A percentile compares a stretch with the other conserved stretches of the same genome.
phyloP scores from a whole-genome alignment of 2,888 invertebrate genomes.

The Tanytarsus gracilentus region DNA sequence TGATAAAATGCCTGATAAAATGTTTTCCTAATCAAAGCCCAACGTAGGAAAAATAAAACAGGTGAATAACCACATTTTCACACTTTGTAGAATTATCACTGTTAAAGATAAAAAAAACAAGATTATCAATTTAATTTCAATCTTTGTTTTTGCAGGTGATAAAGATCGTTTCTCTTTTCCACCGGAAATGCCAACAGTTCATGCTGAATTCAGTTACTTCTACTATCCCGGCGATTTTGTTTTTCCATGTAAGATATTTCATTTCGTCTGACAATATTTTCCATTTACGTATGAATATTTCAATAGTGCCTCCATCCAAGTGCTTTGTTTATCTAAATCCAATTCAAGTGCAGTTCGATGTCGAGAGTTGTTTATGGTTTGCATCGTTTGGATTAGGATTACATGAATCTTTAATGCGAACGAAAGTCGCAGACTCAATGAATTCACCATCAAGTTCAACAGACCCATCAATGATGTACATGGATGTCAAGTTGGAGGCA shows the following conservation, averaged over 20 bases:
- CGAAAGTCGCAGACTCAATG: slow-evolving; percentile 39
- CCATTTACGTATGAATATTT: too few species aligned
- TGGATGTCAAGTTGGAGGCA: slow-evolving; percentile 83
- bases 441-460: slow-evolving; percentile 32
- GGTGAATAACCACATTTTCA: slow-evolving; percentile 40
- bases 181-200: slow-evolving; percentile 82
- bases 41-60: slow-evolving; percentile 49
- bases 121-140: too few species aligned
- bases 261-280: slow-evolving; percentile 30
- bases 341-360: slow-evolving; percentile 76
- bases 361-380: slow-evolving; percentile 83
- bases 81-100: too few species aligned
- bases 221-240: slow-evolving; percentile 88
- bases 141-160: slow-evolving; percentile 50
- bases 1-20: not conserved
- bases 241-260: slow-evolving; percentile 63
- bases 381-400: slow-evolving; percentile 88
- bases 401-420: slow-evolving; percentile 58
- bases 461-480: slow-evolving; percentile 48
- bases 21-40: slow-evolving; percentile 39
- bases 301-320: slow-evolving; percentile 84
- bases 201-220: slow-evolving; percentile 92
- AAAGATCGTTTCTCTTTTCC: slow-evolving; percentile 75
- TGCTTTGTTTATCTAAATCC: slow-evolving; percentile 88
- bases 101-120: too few species aligned